Evolutionary conservation across 2,797 vertebrate species (phyloP).

Genomic region (Etheostoma nigrum): DNA sequence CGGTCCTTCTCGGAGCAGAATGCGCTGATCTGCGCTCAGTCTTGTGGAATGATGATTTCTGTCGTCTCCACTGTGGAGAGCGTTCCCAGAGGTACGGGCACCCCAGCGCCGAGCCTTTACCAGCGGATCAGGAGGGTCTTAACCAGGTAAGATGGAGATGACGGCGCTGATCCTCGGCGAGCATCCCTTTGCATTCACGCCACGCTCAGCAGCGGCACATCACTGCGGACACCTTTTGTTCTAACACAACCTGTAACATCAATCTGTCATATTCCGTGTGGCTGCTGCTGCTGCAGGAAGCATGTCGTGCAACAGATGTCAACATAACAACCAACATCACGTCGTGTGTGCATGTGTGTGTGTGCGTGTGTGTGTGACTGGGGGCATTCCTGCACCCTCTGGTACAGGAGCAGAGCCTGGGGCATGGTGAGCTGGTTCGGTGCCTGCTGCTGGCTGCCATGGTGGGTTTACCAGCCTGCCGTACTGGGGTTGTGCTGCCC

Average conservation of each 20-base stretch:
- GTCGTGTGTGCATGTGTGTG: not conserved
- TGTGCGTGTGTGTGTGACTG: not conserved
- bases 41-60: slow-evolving; percentile 87
- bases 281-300: slow-evolving; percentile 9
- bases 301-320: slow-evolving; percentile 54
- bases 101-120: slow-evolving; percentile 84
- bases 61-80: slow-evolving; percentile 93
- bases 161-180: not conserved
- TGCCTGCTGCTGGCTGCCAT: slow-evolving; percentile 10
- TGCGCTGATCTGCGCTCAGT: slow-evolving; percentile 83
- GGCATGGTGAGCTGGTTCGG: slow-evolving; percentile 3
- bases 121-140: slow-evolving; percentile 90
- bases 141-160: slow-evolving; percentile 87
- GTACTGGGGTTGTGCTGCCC: slow-evolving; percentile 11
- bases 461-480: not conserved
- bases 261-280: not conserved
- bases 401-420: slow-evolving; percentile 1
- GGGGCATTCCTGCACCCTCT: not conserved
- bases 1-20: slow-evolving; percentile 71
- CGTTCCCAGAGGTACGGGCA: slow-evolving; percentile 86
- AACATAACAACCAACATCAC: not conserved
- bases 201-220: slow-evolving; percentile 38
- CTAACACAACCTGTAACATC: slow-evolving; percentile 30
- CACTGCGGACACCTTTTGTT: slow-evolving; percentile 25
- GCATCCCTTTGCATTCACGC: slow-evolving; percentile 39